These are phyloP conservation scores for Psittacus erithacus DNA, from an alignment of 2,113 vertebrate species.

Conservation along the genomic window DNA sequence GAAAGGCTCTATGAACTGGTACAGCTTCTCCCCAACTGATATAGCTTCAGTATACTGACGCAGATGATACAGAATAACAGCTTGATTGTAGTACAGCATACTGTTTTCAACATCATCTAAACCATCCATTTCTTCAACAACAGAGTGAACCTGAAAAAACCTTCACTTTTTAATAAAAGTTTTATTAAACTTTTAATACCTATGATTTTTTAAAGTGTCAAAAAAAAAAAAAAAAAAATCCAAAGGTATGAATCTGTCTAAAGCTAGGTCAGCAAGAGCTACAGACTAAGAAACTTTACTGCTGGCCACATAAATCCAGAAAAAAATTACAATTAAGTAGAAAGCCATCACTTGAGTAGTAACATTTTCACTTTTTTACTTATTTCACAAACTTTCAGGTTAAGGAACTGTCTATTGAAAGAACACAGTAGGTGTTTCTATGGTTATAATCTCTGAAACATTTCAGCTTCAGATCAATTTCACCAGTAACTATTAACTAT, in stretches of 20 bases:
- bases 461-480: neutral
- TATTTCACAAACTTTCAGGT: neutral
- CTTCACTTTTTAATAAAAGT: fast-evolving
- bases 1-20: conserved; percentile 97
- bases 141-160: conserved; percentile 85
- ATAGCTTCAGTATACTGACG: conserved; percentile 95
- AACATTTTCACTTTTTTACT: neutral
- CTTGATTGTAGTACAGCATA: conserved; percentile 96
- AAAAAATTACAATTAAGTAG: neutral
- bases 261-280: neutral
- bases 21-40: conserved; percentile 92
- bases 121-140: conserved; percentile 93
- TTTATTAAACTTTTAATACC: neutral
- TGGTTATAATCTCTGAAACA: neutral
- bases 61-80: conserved; percentile 93
- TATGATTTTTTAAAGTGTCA: neutral
- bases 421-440: neutral
- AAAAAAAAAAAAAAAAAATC: neutral
- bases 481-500: neutral
- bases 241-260: neutral
- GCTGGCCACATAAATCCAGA: neutral
- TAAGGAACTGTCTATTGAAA: neutral
- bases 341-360: neutral
- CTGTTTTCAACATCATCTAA: conserved; percentile 97
- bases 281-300: neutral